Evolutionary conservation across 2,797 vertebrate species (phyloP).

Genomic region (Urosaurus nigricauda): DNA sequence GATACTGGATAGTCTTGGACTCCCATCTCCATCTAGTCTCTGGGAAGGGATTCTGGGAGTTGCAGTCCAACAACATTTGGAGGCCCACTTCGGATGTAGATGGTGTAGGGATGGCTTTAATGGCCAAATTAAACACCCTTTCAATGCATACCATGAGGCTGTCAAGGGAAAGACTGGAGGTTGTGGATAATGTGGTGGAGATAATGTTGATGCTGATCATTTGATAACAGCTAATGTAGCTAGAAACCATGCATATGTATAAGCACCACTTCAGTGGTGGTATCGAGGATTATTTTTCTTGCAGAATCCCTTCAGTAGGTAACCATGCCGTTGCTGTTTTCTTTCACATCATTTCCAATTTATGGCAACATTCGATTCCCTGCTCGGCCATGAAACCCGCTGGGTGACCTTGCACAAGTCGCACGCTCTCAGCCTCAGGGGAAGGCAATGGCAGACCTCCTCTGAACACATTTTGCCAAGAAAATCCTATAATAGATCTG

Average conservation of each 20-base stretch:
- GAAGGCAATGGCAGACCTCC: no score
- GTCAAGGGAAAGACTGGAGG: not conserved
- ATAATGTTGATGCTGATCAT: no score
- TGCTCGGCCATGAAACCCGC: no score
- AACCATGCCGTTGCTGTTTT: no score
- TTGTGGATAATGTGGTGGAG: not conserved
- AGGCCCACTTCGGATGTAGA: not conserved
- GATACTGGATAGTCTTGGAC: not conserved
- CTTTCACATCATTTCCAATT: no score
- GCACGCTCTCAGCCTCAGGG: no score
- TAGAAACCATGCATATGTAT: no score
- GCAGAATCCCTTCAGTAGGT: not conserved
- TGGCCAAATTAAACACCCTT: no score
- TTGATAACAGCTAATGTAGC: not conserved
- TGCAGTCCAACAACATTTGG: not conserved
- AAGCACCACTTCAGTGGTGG: not conserved
- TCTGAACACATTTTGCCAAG: no score
- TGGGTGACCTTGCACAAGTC: no score
- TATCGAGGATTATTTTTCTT: not conserved
- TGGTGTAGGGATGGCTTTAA: not conserved
- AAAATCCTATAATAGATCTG: no score
- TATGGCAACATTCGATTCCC: no score
- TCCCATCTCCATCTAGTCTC: not conserved
- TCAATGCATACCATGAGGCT: not conserved
- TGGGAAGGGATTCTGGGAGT: not conserved